Conservation (phyloP, 2,797 vertebrate species). For the Lates japonicus region DNA sequence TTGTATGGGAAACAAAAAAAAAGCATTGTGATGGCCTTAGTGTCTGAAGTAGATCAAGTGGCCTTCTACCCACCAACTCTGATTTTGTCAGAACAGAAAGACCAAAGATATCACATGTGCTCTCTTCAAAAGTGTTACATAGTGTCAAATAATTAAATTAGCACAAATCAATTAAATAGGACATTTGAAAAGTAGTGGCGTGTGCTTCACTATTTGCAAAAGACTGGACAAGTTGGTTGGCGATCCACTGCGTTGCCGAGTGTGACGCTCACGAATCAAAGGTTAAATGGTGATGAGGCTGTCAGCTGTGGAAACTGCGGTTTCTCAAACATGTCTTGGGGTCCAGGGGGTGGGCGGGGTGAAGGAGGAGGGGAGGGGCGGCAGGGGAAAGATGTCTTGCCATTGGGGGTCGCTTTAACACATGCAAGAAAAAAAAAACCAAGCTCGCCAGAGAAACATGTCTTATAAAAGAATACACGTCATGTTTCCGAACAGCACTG, state of each 20-base stretch:
- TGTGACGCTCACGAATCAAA: constrained; percentile 64
- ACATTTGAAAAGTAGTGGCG: constrained; percentile 48
- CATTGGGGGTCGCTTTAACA: constrained; percentile 60
- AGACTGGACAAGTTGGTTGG: constrained; percentile 63
- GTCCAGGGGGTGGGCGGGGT: constrained; percentile 35
- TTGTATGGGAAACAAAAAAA: constrained; percentile 44
- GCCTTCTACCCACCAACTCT: constrained; percentile 62
- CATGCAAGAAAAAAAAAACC: constrained; percentile 75
- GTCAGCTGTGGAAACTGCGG: constrained; percentile 54
- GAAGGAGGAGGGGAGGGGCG: too few relatives aligned
- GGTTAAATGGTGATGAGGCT: constrained; percentile 46
- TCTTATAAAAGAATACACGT: constrained; percentile 56
- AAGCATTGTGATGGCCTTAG: constrained; percentile 53
- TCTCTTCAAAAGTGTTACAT: constrained; percentile 70
- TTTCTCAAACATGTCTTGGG: constrained; percentile 62
- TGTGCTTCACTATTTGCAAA: constrained; percentile 77
- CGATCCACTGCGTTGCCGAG: constrained; percentile 64
- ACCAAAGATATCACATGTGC: constrained; percentile 65
- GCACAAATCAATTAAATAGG: constrained; percentile 58
- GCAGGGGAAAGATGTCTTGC: constrained; percentile 37
- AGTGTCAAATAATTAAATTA: constrained; percentile 37
- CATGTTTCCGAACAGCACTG: constrained; percentile 64
- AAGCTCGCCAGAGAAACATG: constrained; percentile 63
- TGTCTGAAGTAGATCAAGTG: constrained; percentile 65
- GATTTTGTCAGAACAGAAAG: constrained; percentile 63